These are phyloP conservation scores for Cybosia mesomella DNA, from an alignment of 2,888 invertebrate genomes.

Conservation along the genomic window DNA sequence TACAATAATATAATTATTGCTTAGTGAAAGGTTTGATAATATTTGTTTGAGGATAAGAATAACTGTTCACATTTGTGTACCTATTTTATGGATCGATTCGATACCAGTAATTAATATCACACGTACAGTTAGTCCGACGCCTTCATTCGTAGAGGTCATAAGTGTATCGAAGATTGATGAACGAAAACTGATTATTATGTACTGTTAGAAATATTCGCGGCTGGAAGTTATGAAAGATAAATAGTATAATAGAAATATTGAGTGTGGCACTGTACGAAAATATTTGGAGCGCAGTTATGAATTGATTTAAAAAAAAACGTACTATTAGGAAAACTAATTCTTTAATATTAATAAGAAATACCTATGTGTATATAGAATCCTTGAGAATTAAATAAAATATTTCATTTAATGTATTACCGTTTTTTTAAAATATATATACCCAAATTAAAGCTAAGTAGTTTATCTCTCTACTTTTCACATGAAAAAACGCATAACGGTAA, in stretches of 20 bases:
- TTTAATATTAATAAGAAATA: no score
- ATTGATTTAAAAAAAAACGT: not conserved
- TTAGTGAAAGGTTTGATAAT: constrained; percentile 25
- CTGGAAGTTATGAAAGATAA: not conserved
- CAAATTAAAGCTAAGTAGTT: no score
- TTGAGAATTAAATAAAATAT: no score
- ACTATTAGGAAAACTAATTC: no score
- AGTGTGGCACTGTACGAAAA: not conserved
- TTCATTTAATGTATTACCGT: no score
- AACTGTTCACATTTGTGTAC: constrained; percentile 37
- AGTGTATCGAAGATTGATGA: constrained; percentile 19
- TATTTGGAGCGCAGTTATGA: no score
- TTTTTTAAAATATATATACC: no score
- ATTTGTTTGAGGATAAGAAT: constrained; percentile 35
- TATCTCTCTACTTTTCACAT: not conserved
- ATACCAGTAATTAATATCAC: constrained; percentile 40
- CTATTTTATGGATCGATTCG: constrained; percentile 42
- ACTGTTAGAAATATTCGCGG: constrained; percentile 14
- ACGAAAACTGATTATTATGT: constrained; percentile 18
- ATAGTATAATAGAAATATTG: not conserved
- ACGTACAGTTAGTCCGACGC: constrained; percentile 31
- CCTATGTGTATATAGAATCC: no score
- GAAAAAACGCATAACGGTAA: not conserved
- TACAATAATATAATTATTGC: not conserved
- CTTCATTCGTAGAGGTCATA: constrained; percentile 15